These are phyloP conservation scores for Steinernema khuongi DNA, from an alignment of 1,140 invertebrate genomes.

Conservation along the genomic window DNA sequence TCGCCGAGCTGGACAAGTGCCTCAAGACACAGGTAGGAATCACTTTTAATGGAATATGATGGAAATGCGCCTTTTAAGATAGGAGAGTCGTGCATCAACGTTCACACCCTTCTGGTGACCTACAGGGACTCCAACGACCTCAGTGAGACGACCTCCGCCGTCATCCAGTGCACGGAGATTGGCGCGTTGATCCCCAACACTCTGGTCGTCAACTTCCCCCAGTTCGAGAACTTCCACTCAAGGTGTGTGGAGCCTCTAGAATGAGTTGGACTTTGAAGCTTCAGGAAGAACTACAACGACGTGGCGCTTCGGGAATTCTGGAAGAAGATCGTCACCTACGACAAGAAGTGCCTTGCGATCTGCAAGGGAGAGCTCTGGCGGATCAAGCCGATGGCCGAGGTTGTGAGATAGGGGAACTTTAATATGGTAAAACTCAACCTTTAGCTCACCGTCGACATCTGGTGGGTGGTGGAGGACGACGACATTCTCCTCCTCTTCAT, in stretches of 20 bases:
- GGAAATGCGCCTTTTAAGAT: neutral
- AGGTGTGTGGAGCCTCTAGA: neutral
- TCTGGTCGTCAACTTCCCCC: neutral
- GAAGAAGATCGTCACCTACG: slow-evolving; percentile 7
- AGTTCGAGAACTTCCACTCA: neutral
- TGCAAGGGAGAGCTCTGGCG: neutral
- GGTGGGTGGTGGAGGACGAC: neutral
- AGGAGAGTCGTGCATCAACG: neutral
- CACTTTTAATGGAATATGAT: neutral
- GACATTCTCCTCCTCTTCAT: slow-evolving; percentile 1
- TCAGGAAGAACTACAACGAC: neutral
- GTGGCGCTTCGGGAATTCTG: neutral
- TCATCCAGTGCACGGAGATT: neutral
- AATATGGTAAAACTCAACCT: neutral
- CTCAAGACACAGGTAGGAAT: neutral
- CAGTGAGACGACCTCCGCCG: neutral
- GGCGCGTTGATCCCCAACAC: neutral
- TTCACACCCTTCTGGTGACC: neutral
- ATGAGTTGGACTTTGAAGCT: no score
- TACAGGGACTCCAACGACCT: neutral
- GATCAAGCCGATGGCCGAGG: neutral
- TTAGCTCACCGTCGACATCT: slow-evolving; percentile 8
- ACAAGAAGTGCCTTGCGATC: slow-evolving; percentile 1
- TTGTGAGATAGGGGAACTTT: neutral
- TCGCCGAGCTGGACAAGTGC: neutral